Base-by-base conservation (phyloP, 2,113 vertebrate genomes). In the Malurus melanocephalus region DNA sequence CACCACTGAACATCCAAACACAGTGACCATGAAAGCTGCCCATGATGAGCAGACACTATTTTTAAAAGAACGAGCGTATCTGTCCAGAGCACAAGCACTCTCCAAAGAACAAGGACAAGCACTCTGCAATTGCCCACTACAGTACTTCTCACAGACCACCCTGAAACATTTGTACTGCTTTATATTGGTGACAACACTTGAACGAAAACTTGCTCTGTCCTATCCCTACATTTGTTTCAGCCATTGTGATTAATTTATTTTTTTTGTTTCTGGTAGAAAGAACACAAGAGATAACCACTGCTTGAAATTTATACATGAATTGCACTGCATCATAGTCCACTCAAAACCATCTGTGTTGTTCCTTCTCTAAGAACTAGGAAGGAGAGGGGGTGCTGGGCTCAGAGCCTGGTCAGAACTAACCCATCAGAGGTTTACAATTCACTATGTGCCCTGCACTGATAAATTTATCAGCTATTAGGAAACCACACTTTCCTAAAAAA, bases 51-150 rank as follows among this genome's bases (percentile, higher is more conserved):
- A 83, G 38, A 78, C 24, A 10, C 22, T 32, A 10, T 24, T 83
- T 89, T 53, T 43, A 33, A 32, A 71, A 82, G 33, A 65, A 49
- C 0, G 0, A 82, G 24, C 0, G 0, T 5, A 1, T 24, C 38
- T 52, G 15, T 23, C 23, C 49, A 38, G 13, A 73, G 38, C 19
- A 66, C 0, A 0, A 77, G 43, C 16, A 33, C 49, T 48, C 52
- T 42, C 16, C 3, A 1, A 48, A 45, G 11, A 16, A 28, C 6
- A 6, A 32, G 32, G 11, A 48, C 52, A 85, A 69, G 16, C 22
- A 72, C 15, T 8, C 43, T 28, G 24, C 23, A 40, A 15, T 2
- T 46, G 32, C 10, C 33, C 55, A 22, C 26, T 16, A 18, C 28
- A 27, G 22, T 13, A 46, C 28, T 76, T 69, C 55, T 48, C 43